Conservation (phyloP, 2,797 vertebrate species). For the Erethizon dorsatum region DNA sequence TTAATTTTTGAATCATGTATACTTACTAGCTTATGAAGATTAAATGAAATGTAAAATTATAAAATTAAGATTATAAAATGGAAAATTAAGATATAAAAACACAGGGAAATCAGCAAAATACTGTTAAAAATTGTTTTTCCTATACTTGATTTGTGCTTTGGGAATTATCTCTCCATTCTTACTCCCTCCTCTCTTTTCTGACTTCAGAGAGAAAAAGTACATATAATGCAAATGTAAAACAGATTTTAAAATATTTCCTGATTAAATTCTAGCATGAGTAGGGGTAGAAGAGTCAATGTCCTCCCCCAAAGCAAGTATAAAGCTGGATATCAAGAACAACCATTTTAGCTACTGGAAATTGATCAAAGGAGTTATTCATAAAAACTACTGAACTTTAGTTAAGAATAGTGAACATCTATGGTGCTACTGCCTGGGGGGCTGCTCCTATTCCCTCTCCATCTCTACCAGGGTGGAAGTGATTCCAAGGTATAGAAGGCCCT, state of each 20-base stretch:
- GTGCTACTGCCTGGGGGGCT: background rate
- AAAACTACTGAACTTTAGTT: background rate
- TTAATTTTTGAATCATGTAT: constrained; percentile 8
- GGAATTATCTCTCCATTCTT: background rate
- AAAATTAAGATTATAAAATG: background rate
- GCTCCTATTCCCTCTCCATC: background rate
- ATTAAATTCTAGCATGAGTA: background rate
- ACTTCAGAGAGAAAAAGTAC: constrained; percentile 1
- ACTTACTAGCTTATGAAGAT: constrained; percentile 10
- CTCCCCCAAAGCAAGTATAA: background rate
- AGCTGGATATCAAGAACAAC: background rate
- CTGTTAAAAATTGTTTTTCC: background rate
- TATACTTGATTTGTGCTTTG: background rate
- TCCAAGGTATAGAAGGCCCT: background rate
- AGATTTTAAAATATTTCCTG: background rate
- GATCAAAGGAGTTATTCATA: background rate
- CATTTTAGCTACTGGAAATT: background rate
- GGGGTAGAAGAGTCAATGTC: background rate
- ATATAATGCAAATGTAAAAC: background rate
- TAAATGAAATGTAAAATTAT: background rate
- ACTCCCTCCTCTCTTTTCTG: background rate
- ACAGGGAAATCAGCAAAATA: background rate
- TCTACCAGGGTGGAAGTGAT: background rate
- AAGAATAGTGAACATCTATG: background rate
- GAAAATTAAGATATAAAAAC: background rate